phyloP scores from a whole-genome alignment of 2,888 invertebrate species.

The Volucella inflata region DNA sequence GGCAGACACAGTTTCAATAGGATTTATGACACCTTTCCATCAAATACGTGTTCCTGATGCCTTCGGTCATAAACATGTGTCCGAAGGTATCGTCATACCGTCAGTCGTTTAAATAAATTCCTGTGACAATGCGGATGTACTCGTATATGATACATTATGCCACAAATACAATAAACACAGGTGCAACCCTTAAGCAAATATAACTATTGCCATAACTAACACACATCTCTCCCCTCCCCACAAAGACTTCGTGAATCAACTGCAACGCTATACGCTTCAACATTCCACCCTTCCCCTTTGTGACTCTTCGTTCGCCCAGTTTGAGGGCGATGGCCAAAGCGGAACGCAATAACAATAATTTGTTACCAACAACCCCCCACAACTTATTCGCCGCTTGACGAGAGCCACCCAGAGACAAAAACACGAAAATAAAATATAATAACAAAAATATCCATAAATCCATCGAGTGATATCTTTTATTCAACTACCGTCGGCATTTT shows the following conservation, averaged over 20 bases:
- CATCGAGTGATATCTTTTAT: slow-evolving; percentile 73
- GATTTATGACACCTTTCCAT: slow-evolving; percentile 83
- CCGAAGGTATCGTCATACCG: slow-evolving; percentile 68
- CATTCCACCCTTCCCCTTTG: neutral
- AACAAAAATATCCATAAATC: slow-evolving; percentile 75
- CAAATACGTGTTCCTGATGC: slow-evolving; percentile 78
- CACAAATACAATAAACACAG: slow-evolving; percentile 54
- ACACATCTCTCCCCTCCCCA: neutral
- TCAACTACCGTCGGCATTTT: slow-evolving; percentile 72
- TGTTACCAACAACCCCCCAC: slow-evolving; percentile 49
- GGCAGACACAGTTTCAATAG: slow-evolving; percentile 77
- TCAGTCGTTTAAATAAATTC: slow-evolving; percentile 72
- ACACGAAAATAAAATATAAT: slow-evolving; percentile 74
- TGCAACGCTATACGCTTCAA: slow-evolving; percentile 57
- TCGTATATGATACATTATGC: slow-evolving; percentile 71
- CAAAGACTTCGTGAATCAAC: slow-evolving; percentile 41
- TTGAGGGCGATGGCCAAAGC: slow-evolving; percentile 71
- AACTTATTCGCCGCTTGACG: slow-evolving; percentile 43
- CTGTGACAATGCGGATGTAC: slow-evolving; percentile 75
- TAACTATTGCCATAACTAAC: slow-evolving; percentile 6
- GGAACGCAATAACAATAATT: slow-evolving; percentile 75
- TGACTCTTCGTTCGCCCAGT: neutral
- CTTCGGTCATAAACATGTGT: slow-evolving; percentile 69
- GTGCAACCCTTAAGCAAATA: slow-evolving; percentile 37
- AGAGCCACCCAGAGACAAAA: slow-evolving; percentile 66